Evolutionary conservation across 2,113 vertebrate genomes (phyloP).

Genomic region (Malaclemys terrapin): DNA sequence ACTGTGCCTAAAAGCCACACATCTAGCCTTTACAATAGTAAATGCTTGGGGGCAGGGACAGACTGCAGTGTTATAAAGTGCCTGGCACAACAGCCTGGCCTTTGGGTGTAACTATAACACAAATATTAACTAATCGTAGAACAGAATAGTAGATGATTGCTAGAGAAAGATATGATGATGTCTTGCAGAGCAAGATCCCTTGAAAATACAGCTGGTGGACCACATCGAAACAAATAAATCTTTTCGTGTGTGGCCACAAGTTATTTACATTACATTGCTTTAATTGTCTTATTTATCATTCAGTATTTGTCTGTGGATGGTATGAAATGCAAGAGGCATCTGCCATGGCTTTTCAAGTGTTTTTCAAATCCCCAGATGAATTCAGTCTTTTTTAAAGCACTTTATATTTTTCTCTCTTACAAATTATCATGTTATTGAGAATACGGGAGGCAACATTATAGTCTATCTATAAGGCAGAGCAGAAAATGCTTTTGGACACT

Average conservation of each 20-base stretch:
- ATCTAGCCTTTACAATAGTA: neutral
- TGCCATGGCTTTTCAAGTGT: neutral
- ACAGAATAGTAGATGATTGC: neutral
- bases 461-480: neutral
- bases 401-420: neutral
- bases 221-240: neutral
- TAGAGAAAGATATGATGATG: neutral
- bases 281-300: neutral
- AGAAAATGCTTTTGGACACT: neutral
- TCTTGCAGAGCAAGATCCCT: neutral
- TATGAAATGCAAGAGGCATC: neutral
- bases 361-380: neutral
- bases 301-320: neutral
- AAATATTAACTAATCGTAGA: neutral
- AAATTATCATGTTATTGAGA: neutral
- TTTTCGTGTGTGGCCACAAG: neutral
- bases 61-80: neutral
- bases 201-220: neutral
- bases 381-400: neutral
- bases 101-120: neutral
- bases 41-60: neutral
- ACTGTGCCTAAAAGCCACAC: neutral
- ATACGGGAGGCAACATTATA: neutral
- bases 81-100: neutral
- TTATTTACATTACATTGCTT: neutral